Conservation (phyloP, 2,888 invertebrate genomes). For the Himalopsyche kuldschensis region DNA sequence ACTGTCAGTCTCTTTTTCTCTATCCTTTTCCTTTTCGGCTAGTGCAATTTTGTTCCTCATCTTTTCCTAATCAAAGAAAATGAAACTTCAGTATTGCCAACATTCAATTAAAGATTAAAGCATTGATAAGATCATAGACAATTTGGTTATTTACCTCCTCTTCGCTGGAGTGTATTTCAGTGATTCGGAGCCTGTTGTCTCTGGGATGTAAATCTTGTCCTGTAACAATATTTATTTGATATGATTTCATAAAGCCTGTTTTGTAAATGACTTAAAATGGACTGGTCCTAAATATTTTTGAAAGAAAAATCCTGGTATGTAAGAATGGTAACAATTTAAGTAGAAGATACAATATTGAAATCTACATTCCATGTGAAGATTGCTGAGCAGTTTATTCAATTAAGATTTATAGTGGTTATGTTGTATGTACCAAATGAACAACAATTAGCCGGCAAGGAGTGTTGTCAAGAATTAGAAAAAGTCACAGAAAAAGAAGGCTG, state of each 20-base stretch:
- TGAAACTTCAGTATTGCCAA: not conserved
- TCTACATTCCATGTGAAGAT: too few species aligned
- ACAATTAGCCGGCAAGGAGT: too few species aligned
- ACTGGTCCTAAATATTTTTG: constrained; percentile 1
- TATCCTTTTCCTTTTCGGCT: constrained; percentile 50
- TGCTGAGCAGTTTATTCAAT: too few species aligned
- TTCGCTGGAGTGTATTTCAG: constrained; percentile 54
- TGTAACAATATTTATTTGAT: constrained; percentile 43
- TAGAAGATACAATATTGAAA: constrained; percentile 7
- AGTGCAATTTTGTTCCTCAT: constrained; percentile 51
- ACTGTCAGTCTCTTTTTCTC: constrained; percentile 39
- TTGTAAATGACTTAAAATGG: too few species aligned
- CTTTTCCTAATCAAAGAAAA: constrained; percentile 51
- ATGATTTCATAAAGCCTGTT: not conserved
- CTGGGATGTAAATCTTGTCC: constrained; percentile 57
- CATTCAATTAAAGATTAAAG: not conserved
- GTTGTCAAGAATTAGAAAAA: too few species aligned
- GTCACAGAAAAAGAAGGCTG: too few species aligned
- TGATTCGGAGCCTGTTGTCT: constrained; percentile 58
- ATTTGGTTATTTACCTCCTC: constrained; percentile 50
- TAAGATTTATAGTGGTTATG: too few species aligned
- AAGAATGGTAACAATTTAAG: constrained; percentile 41
- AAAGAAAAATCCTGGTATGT: constrained; percentile 6
- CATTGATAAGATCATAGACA: not conserved
- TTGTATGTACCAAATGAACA: too few species aligned